Evolutionary conservation across 2,113 vertebrate species (phyloP), one percentile per base, ranked within the genome.

Genomic region (Dermatemys mawii): DNA sequence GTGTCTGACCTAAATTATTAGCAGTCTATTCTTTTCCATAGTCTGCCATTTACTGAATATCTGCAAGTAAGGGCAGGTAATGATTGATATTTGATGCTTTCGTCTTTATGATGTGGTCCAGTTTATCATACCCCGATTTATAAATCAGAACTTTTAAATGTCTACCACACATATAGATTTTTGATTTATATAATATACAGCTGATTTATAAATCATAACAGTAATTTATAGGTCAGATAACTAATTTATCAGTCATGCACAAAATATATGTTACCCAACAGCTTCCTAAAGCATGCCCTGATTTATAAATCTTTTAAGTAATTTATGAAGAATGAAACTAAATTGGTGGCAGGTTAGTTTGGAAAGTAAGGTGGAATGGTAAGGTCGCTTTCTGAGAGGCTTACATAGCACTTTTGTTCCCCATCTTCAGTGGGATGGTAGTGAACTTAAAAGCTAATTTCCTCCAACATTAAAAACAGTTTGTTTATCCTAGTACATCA

Each of bases 161-260:
- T 88, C 87, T 90, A 84, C 83, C 24, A n/a, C 78, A 88, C 4
- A 24, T 90, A 38, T 14, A 32, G 76, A 70, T 82, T 51, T 94
- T 95, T 96, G 86, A 93, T 93, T 97, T 97, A 97, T 96, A 57
- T 87, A 96, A 93, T 88, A 93, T 29, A 70, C 78, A 70, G 83
- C 29, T 91, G 91, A 97, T 90, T 96, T 96, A 95, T 97, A 95
- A 88, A 87, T 93, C 67, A 84, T 76, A 19, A 38, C 21, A 89
- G 32, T 95, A 96, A 96, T 91, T 96, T 95, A 97, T 89, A 92
- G 35, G 22, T 50, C 70, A 83, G 57, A 92, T 89, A 96, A 95
- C 87, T 63, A 96, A 95, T 90, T 95, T 94, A 91, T 78, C 32
- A 46, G 78, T 93, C 87, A 90, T 49, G 38, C 76, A 94, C 80